Percentiles rank a stretch among this genome's conserved stretches.
phyloP scores from a whole-genome alignment of 2,797 vertebrate species.

The Heliangelus exortis region DNA sequence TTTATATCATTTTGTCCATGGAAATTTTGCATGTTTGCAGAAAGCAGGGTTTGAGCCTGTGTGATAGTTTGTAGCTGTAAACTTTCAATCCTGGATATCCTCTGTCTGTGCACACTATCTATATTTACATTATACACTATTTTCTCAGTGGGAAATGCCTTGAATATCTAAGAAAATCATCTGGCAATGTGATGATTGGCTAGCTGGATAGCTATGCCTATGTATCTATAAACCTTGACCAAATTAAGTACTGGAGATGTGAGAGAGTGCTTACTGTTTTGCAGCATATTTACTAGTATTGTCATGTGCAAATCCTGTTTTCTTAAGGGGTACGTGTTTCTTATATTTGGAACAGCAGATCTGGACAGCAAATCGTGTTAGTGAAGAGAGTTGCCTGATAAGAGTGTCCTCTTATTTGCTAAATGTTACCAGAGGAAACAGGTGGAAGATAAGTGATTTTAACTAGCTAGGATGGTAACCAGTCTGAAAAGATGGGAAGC shows the following conservation, averaged over 20 bases:
- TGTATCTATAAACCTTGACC: not conserved
- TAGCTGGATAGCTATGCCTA: not conserved
- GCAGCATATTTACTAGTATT: not conserved
- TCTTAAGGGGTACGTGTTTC: not conserved
- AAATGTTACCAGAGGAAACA: not conserved
- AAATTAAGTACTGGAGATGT: not conserved
- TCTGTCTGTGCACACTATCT: not conserved
- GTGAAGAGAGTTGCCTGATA: not conserved
- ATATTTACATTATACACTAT: rapidly evolving
- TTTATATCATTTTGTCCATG: rapidly evolving
- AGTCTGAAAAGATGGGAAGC: not conserved
- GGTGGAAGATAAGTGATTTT: not conserved
- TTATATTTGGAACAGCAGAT: not conserved
- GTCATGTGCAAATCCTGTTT: not conserved
- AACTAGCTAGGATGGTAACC: not conserved
- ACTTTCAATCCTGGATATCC: not conserved
- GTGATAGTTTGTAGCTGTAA: not conserved
- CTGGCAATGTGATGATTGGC: not conserved
- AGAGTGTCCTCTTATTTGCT: not conserved
- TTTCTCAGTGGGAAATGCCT: not conserved
- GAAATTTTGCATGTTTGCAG: not conserved
- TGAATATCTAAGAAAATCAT: not conserved
- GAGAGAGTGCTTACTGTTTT: not conserved
- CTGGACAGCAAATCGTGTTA: not conserved
- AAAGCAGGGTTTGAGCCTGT: not conserved